phyloP scores from a whole-genome alignment of 2,113 vertebrate genomes.

The Malurus melanocephalus region DNA sequence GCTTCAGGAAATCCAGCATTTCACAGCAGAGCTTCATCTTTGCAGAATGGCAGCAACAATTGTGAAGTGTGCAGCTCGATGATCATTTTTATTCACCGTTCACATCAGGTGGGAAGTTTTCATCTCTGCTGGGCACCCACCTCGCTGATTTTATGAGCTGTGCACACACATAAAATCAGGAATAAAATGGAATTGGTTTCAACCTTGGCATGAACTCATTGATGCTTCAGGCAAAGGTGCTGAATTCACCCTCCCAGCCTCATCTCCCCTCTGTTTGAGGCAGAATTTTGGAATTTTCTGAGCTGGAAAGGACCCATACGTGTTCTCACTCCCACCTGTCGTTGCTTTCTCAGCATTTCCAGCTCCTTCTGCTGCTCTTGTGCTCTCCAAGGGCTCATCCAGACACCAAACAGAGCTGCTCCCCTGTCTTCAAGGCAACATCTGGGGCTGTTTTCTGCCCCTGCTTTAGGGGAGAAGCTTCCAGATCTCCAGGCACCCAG shows the following conservation, averaged over 20 bases:
- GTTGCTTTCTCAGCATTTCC: rapidly evolving
- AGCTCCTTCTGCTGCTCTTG: rapidly evolving
- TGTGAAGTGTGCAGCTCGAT: rapidly evolving
- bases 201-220: rapidly evolving
- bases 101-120: background rate
- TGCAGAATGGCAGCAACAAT: rapidly evolving
- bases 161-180: background rate
- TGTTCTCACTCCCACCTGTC: background rate
- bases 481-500: too few relatives aligned
- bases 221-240: background rate
- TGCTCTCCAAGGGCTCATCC: background rate
- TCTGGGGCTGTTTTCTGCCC: background rate
- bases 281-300: background rate
- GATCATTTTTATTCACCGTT: background rate
- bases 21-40: background rate
- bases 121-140: background rate
- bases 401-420: background rate
- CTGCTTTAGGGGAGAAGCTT: background rate
- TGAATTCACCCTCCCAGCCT: background rate
- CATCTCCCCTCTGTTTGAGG: background rate
- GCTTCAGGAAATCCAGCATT: background rate
- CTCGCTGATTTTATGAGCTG: background rate
- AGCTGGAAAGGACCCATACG: background rate
- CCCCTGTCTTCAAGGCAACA: background rate
- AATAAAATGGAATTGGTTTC: background rate